Evolutionary conservation across 2,888 invertebrate species (phyloP).

Genomic region (Trypoxylon attenuatum): DNA sequence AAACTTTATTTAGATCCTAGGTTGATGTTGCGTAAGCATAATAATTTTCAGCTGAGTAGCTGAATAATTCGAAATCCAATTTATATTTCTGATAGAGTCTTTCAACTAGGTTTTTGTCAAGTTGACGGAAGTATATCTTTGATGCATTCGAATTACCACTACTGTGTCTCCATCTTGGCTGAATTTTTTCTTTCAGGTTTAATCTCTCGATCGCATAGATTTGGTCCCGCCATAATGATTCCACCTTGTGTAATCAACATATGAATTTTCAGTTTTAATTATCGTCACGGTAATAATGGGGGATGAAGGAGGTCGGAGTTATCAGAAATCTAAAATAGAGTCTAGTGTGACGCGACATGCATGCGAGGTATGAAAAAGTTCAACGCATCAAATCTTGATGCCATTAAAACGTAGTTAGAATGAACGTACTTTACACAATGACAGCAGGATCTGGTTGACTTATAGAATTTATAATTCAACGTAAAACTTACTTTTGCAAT

Average conservation of each 20-base stretch:
- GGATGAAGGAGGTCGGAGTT: not conserved
- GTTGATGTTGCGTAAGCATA: constrained; percentile 60
- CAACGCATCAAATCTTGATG: not conserved
- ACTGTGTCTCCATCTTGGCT: constrained; percentile 70
- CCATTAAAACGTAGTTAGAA: not conserved
- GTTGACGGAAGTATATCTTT: constrained; percentile 73
- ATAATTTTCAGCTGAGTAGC: constrained; percentile 72
- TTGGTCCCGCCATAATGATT: constrained; percentile 77
- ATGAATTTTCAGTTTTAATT: not conserved
- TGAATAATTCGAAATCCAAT: constrained; percentile 77
- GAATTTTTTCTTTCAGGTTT: constrained; percentile 62
- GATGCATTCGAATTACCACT: constrained; percentile 64
- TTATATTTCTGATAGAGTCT: constrained; percentile 75
- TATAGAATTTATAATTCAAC: not conserved
- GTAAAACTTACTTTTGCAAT: constrained; percentile 73
- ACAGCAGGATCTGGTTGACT: no score
- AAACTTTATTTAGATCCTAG: not conserved
- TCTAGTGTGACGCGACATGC: not conserved
- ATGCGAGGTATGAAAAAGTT: not conserved
- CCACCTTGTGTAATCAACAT: constrained; percentile 68
- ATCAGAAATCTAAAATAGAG: not conserved
- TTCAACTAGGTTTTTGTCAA: constrained; percentile 67
- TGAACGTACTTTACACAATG: no score
- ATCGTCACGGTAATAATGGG: not conserved
- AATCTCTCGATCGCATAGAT: constrained; percentile 71